A percentile compares a stretch with the other conserved stretches of the same genome.
Conservation (phyloP, 2,797 vertebrate genomes). For the Ptychobarbus kaznakovi region DNA sequence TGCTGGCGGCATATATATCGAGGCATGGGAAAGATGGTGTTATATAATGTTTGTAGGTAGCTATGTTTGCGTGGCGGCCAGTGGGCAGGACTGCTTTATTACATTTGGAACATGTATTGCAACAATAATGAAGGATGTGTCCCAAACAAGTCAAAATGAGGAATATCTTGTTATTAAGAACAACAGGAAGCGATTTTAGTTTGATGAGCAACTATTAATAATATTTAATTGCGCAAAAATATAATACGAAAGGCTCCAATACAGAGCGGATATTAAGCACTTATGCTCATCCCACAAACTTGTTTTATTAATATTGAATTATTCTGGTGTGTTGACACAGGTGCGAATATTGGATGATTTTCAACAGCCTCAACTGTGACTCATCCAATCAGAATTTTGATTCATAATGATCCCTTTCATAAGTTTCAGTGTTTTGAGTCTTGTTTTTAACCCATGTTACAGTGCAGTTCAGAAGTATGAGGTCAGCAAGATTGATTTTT, state of each 20-base stretch:
- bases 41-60: constrained; percentile 12
- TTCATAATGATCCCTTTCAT: background rate
- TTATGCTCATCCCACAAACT: too few species aligned
- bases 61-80: background rate
- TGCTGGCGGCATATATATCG: background rate
- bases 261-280: too few species aligned
- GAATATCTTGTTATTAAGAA: background rate
- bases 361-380: background rate
- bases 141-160: constrained; percentile 17
- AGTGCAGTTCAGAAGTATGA: background rate
- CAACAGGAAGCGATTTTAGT: background rate
- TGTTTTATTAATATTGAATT: background rate
- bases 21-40: background rate
- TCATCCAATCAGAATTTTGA: constrained; percentile 11
- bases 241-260: too few species aligned
- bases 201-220: background rate
- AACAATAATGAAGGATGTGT: background rate
- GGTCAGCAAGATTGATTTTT: background rate
- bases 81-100: background rate
- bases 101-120: background rate
- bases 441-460: background rate
- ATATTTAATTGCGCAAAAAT: too few species aligned
- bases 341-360: background rate
- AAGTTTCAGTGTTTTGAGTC: background rate
- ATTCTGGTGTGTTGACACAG: constrained; percentile 11